Evolutionary conservation across 2,888 invertebrate genomes (phyloP).

Genomic region (Pharmacophagus antenor): DNA sequence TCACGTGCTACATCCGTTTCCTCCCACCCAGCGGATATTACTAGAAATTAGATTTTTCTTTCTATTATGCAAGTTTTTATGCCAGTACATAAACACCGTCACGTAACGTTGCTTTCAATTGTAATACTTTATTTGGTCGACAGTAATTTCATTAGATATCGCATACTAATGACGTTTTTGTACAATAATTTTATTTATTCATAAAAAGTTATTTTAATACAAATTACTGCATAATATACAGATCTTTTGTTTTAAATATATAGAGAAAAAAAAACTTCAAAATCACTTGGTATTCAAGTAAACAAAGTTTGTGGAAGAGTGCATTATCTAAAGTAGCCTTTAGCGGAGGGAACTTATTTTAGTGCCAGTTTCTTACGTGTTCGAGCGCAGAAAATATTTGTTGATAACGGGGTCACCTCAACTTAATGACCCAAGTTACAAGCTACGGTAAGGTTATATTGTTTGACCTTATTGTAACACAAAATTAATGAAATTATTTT

Average conservation of each 20-base stretch:
- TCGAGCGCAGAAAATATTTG: neutral
- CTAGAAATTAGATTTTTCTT: conserved; percentile 3
- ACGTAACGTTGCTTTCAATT: too few relatives aligned
- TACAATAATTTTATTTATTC: too few relatives aligned
- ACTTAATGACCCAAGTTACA: neutral
- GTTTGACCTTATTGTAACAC: neutral
- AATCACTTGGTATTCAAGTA: conserved; percentile 4
- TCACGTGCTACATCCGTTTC: conserved; percentile 21
- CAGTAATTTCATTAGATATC: too few relatives aligned
- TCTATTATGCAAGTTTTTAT: neutral
- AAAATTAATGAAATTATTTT: neutral
- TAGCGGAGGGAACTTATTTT: neutral
- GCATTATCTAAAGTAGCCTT: conserved; percentile 3
- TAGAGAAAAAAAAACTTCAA: neutral
- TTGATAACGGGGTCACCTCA: neutral
- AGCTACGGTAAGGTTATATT: neutral
- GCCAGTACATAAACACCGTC: neutral
- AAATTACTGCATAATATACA: neutral
- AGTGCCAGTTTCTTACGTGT: conserved; percentile 2
- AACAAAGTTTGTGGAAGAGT: neutral
- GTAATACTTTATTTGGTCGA: too few relatives aligned
- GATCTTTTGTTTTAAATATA: neutral
- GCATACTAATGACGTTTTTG: too few relatives aligned
- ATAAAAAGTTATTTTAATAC: neutral
- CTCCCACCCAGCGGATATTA: conserved; percentile 17